Conservation (phyloP, 2,797 vertebrate genomes). For the Picus viridis region DNA sequence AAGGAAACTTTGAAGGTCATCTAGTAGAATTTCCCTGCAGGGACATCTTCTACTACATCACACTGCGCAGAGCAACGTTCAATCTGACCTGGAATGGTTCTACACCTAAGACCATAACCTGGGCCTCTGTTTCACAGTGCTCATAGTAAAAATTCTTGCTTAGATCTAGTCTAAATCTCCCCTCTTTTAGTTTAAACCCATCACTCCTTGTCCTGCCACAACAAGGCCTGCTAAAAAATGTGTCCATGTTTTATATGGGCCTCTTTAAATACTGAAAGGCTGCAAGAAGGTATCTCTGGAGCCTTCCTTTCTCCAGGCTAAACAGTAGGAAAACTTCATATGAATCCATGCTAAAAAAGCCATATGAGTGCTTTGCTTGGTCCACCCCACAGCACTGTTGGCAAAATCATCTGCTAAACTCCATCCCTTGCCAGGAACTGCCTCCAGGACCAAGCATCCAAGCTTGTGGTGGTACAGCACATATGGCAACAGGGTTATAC, state of each 20-base stretch:
- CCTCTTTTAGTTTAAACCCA: neutral
- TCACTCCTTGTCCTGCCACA: neutral
- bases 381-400: neutral
- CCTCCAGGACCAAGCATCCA: neutral
- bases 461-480: neutral
- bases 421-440: neutral
- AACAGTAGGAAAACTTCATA: neutral
- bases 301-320: neutral
- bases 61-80: neutral
- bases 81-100: neutral
- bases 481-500: fast-evolving
- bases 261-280: neutral
- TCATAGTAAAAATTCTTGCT: neutral
- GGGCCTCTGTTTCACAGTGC: neutral
- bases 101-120: neutral
- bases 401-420: neutral
- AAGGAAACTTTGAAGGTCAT: too few species aligned
- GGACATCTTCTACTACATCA: neutral
- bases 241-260: neutral
- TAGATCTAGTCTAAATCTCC: neutral
- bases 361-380: fast-evolving
- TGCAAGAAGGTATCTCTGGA: neutral
- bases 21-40: neutral
- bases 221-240: neutral
- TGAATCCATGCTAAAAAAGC: neutral